Base-by-base conservation (phyloP, 2,797 vertebrate genomes). In the Dermochelys coriacea region DNA sequence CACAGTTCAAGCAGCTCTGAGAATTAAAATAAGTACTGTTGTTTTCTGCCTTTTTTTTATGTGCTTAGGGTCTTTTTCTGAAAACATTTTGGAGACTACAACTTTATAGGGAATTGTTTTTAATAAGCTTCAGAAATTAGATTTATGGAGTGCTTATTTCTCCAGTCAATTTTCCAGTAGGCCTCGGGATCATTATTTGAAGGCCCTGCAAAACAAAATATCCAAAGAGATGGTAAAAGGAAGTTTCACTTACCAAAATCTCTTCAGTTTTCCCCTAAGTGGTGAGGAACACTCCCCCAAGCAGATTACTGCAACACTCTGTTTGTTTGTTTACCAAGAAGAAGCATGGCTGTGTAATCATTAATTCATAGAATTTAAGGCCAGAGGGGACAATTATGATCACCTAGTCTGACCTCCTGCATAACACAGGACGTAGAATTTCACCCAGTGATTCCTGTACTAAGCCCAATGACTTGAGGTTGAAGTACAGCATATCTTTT, bases 161-260 rank as follows among this genome's bases (percentile, higher is more conserved):
- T 89, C 4, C 8, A 41, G 29, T 29, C 12, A 80, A 0, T 88
- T 93, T 92, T 90, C 21, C 88, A 10, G 31, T 80, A 93, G 19
- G 4, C 1, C 3, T 81, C 85, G 2, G 55, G 37, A 19, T 37
- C 82, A 91, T 85, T 87, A 1, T 3, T 85, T 88, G 14, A 68
- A 79, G 49, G 15, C 71, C 50, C 49, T 86, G 12, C 2, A 80
- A 14, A 23, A 78, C 10, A 92, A 85, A 88, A 45, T 12, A 77
- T 90, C 9, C 31, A 87, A 77, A 75, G 5, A 18, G 2, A 1
- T 1, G 0, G 0, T 12, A 5, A 15, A 61, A 82, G 18, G 1
- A 59, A 37, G 2, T 8, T 74, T 86, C 88, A 2, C 7, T 11
- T 50, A 27, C 12, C 18, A 87, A 92, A 92, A 71, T 47, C 0